Conservation (phyloP, 2,113 vertebrate genomes). For the Ceuthmochares aereus region DNA sequence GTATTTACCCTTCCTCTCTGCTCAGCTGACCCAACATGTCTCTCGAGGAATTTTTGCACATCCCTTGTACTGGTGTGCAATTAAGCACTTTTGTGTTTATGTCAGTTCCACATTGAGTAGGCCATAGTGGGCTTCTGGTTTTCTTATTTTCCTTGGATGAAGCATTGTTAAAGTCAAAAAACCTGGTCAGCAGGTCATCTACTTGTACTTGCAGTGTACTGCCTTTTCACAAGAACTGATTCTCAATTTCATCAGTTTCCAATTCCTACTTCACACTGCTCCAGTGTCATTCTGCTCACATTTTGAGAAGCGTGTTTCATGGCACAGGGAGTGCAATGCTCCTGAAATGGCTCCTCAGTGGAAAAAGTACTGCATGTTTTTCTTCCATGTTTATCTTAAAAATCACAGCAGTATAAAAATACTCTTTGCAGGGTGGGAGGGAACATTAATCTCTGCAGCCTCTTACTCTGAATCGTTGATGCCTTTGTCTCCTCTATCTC, state of each 20-base stretch:
- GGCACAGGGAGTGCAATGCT: background rate
- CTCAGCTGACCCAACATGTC: background rate
- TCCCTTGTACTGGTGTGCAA: background rate
- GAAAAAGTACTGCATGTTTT: background rate
- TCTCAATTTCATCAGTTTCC: background rate
- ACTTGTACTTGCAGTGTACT: background rate
- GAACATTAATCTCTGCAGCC: background rate
- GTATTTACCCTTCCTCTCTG: background rate
- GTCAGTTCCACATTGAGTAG: background rate
- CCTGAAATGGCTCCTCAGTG: background rate
- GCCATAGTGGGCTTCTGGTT: background rate
- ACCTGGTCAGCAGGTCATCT: background rate
- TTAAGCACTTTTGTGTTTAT: background rate
- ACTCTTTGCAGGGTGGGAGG: background rate
- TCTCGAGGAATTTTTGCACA: background rate
- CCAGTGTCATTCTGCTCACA: background rate
- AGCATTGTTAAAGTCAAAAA: background rate
- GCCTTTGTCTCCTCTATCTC: background rate
- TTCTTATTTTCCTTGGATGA: background rate
- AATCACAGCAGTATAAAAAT: constrained; percentile 15
- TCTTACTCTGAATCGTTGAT: background rate
- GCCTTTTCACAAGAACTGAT: background rate
- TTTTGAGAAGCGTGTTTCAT: background rate
- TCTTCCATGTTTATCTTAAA: constrained; percentile 8
- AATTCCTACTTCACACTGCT: background rate